Evolutionary conservation across 2,888 invertebrate species (phyloP), one percentile per base, ranked within the genome.

Genomic region (Heliothis peltigera): DNA sequence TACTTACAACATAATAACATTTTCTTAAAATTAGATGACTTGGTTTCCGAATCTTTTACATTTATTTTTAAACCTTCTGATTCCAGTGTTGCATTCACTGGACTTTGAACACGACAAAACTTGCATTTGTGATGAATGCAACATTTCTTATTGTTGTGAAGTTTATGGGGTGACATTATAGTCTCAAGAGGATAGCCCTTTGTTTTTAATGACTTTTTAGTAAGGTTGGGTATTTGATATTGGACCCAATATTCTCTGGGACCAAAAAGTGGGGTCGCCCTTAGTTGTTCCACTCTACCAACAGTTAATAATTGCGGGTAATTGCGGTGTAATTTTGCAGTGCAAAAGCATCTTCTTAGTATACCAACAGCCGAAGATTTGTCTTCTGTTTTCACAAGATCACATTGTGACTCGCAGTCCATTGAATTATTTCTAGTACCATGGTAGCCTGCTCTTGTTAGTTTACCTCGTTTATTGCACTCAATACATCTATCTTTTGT

Each of bases 341-440:
- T 83, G 73, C 88, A 89, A 62, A 88, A 86, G 70, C 87, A 87
- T 74, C 84, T 82, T 71, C 83, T 86, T 42, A 90, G 75, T 19
- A 69, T 81, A 22, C 65, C 70, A 18, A 75, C 66, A 47, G 75
- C 64, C 2, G 81, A 77, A 22, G 72, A 70, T 73, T 79, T 85
- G 32, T 70, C 70, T 64, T 73, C 63, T 53, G 78, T 78, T 56
- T 60, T 48, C 10, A 59, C 48, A 47, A 22, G 52, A 47, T 65
- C 46, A 15, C 62, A 59, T 47, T 76, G 70, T 17, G 55, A 54
- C 12, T 70, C 47, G 5, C n/a, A 15, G 47, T 17, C 51, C 8
- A 21, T 46, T 15, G 3, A 22, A 22, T 55, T 0, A 35, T 48
- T 51, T 49, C 19, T 69, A 10, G 56, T 52, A 10, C 44, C 51